Percentiles rank a stretch among this genome's conserved stretches.
Evolutionary conservation across 1,140 invertebrate genomes (phyloP).

Genomic region (Halictus rubicundus): DNA sequence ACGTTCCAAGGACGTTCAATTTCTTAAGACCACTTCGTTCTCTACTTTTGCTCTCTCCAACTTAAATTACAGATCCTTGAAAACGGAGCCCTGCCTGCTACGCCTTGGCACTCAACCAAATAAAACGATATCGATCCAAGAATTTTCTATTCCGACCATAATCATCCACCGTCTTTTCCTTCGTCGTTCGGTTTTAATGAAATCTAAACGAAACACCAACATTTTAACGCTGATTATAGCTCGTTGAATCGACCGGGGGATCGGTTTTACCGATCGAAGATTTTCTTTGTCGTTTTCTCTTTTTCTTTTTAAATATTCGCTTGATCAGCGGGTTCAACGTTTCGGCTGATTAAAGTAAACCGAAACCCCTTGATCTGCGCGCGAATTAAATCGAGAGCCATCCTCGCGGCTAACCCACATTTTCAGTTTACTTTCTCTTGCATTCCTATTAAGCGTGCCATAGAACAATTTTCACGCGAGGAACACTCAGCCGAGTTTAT

Average conservation of each 20-base stretch:
- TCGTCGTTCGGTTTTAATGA: slow-evolving; percentile 8
- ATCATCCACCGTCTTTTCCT: neutral
- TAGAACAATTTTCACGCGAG: slow-evolving; percentile 17
- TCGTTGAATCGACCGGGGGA: neutral
- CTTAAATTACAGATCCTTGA: neutral
- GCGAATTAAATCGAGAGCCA: slow-evolving; percentile 16
- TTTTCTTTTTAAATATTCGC: neutral
- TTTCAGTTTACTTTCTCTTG: slow-evolving; percentile 31
- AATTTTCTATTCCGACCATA: slow-evolving; percentile 17
- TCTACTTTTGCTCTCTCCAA: neutral
- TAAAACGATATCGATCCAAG: slow-evolving; percentile 7
- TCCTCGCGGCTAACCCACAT: neutral
- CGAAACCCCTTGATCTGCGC: neutral
- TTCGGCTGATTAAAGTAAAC: slow-evolving; percentile 26
- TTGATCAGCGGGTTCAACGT: neutral
- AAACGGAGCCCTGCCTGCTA: neutral
- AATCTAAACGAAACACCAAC: slow-evolving; percentile 17
- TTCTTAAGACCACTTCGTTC: neutral
- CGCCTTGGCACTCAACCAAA: slow-evolving; percentile 10
- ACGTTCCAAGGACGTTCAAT: neutral
- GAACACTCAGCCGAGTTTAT: neutral
- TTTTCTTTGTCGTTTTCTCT: neutral
- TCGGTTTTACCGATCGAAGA: neutral
- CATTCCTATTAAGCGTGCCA: slow-evolving; percentile 26
- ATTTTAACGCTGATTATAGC: neutral